phyloP scores from a whole-genome alignment of 2,888 invertebrate genomes.

The Ashinkailepas kermadecensis region DNA sequence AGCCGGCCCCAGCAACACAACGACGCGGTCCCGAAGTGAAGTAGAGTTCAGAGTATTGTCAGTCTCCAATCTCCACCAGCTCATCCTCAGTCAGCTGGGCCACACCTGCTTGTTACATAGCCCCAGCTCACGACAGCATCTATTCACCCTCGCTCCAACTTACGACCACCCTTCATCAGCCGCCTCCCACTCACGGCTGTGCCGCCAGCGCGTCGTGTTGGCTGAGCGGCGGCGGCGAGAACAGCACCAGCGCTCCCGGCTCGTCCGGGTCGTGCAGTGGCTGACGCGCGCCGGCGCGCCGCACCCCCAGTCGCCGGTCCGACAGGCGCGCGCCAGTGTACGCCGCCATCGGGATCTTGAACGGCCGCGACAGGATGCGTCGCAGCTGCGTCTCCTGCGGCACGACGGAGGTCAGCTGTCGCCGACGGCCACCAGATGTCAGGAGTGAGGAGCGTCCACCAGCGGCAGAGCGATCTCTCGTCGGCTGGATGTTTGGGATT shows the following conservation, averaged over 20 bases:
- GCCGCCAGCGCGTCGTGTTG: slow-evolving; percentile 81
- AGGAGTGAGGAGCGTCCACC: not conserved
- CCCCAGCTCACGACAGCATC: too few species aligned
- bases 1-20: too few species aligned
- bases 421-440: too few species aligned
- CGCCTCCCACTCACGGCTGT: slow-evolving; percentile 45
- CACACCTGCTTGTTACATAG: too few species aligned
- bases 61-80: too few species aligned
- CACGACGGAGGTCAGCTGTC: too few species aligned
- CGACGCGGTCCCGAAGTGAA: too few species aligned
- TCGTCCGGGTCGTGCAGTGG: slow-evolving; percentile 86
- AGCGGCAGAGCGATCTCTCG: not conserved
- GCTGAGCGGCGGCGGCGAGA: slow-evolving; percentile 69
- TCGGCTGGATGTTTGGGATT: not conserved
- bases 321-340: slow-evolving; percentile 66
- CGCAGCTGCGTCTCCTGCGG: slow-evolving; percentile 69
- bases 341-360: slow-evolving; percentile 86
- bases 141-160: too few species aligned
- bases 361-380: slow-evolving; percentile 70
- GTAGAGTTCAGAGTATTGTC: too few species aligned
- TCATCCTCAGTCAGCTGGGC: too few species aligned
- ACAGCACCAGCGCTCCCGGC: slow-evolving; percentile 83
- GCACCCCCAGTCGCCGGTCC: slow-evolving; percentile 70
- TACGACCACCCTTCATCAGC: too few species aligned
- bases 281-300: slow-evolving; percentile 53